Evolutionary conservation across 2,113 vertebrate species (phyloP), one percentile per base, ranked within the genome.

Genomic region (Oxyura jamaicensis): DNA sequence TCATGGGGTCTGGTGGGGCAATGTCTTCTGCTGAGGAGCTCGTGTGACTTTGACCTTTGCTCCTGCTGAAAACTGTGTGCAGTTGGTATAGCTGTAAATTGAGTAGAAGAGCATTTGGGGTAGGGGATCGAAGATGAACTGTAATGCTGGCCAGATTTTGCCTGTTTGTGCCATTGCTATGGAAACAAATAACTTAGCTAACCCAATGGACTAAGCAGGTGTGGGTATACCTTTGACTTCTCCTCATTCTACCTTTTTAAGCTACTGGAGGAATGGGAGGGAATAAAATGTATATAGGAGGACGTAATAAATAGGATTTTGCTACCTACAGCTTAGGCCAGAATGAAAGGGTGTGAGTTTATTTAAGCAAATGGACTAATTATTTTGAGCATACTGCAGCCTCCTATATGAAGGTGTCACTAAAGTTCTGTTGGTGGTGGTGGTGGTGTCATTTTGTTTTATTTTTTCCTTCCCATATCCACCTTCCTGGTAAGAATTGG

Each of bases 161-260:
- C 11, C 36, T 59, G n/a, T 59, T 86, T 86, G 67, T 83, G 67
- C 16, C 15, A 50, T 96, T 93, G 73, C 86, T 94, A 68, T 89
- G 83, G 88, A 88, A 96, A 97, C 75, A 83, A 39, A 7, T 16
- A 33, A 10, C 2, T 36, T 94, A 76, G 15, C 44, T 84, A 72
- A 68, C 20, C 21, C 22, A n/a, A 9, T 39, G 41, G 46, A 77
- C 50, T 19, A 55, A 63, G 41, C 1, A 93, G 13, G 50, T 55
- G 22, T 81, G 29, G 9, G 19, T 11, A 86, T 22, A 86, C 76
- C 53, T 83, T 77, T 83, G 29, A 71, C 23, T 10, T 77, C 44
- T 67, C 63, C 58, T 66, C 25, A 33, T 80, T 88, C 90, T 69
- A 52, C 29, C 42, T 83, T 82, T 91, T 74, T 48, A 80, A 80